Evolutionary conservation across 2,888 invertebrate genomes (phyloP).

Genomic region (Eilema depressum): DNA sequence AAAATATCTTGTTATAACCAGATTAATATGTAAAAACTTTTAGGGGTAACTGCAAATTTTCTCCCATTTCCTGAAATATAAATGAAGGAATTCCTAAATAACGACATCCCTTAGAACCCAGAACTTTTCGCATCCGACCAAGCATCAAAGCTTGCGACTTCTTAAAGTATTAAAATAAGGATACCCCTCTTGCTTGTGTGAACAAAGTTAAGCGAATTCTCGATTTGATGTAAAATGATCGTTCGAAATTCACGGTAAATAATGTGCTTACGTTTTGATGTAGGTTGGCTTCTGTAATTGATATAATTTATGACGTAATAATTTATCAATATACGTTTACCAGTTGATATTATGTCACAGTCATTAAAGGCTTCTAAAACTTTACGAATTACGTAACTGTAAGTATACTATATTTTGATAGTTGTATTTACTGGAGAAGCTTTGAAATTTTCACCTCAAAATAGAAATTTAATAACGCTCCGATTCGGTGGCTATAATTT

Average conservation of each 20-base stretch:
- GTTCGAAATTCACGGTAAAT: constrained; percentile 21
- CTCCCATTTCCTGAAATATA: constrained; percentile 52
- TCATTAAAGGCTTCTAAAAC: background rate
- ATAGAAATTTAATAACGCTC: background rate
- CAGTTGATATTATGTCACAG: background rate
- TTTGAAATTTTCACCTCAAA: background rate
- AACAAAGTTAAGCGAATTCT: constrained; percentile 40
- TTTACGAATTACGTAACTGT: background rate
- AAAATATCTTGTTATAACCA: constrained; percentile 34
- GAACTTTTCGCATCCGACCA: constrained; percentile 49
- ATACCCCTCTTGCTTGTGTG: constrained; percentile 46
- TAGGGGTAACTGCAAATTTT: constrained; percentile 50
- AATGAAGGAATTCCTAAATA: constrained; percentile 54
- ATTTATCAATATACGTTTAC: constrained; percentile 5
- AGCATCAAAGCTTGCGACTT: constrained; percentile 58
- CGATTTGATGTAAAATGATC: constrained; percentile 37
- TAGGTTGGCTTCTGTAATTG: constrained; percentile 13
- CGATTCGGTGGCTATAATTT: background rate
- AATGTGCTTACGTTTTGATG: constrained; percentile 19
- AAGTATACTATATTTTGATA: background rate
- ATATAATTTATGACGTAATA: constrained; percentile 2
- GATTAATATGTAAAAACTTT: constrained; percentile 50
- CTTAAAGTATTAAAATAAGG: constrained; percentile 59
- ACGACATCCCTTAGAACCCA: constrained; percentile 56
- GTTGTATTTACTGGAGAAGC: background rate